Base-by-base conservation (phyloP, 1,140 invertebrate genomes). In the Hyles vespertilio region DNA sequence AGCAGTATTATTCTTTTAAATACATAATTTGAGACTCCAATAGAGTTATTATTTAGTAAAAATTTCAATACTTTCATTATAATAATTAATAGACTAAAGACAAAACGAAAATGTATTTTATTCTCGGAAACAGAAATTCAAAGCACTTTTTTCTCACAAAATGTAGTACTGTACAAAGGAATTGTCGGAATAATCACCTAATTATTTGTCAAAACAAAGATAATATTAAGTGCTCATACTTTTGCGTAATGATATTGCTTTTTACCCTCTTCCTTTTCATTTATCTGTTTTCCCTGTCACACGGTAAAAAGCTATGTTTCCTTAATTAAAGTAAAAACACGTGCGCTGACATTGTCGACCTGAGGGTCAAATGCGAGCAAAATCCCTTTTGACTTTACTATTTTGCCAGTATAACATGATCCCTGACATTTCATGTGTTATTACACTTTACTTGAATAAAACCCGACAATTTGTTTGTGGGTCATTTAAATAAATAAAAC, bases 301-400 rank as follows among this genome's bases (percentile, higher is more conserved):
- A 62, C 52, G 67, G 59, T 71, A 63, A 61, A 68, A 70, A 65
- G 59, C 52, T 55, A 56, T 70, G 69, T 70, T 51, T 58, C 53
- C 55, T 67, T 68, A 68, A 71, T 68, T 71, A 65, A 63, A 68
- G 63, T 61, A 64, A 63, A 49, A 65, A 64, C 62, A 71, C 60
- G 62, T 71, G 65, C 44, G 55, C 47, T 45, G 45, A 58, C 53
- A 56, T 60, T 51, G 52, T 47, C 48, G 47, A 53, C 54, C 53
- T 43, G 32, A 40, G 63, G 60, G 62, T 68, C 65, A 71, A 56
- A 59, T 62, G 62, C 9, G 22, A 53, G 40, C 44, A 47, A 61
- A 63, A 54, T 44, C 52, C 22, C 61, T 61, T 59, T 61, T 61
- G 51, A 54, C 44, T 61, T 43, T 45, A 32, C 48, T 44, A 46